Conservation (phyloP, 2,888 invertebrate genomes). For the Sericinus montela region DNA sequence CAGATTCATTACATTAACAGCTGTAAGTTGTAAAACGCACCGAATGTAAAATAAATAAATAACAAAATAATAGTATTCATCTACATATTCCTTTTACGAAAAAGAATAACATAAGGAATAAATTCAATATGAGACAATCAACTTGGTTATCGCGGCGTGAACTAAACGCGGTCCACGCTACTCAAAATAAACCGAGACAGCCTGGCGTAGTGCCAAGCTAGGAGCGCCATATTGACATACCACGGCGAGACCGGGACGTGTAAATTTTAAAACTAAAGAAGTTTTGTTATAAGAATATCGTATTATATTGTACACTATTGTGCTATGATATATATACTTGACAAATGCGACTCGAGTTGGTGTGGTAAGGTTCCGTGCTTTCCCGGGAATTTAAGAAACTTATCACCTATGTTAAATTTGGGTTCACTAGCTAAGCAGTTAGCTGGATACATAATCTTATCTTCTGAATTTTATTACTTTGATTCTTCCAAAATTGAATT, state of each 20-base stretch:
- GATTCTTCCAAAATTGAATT: too few relatives aligned
- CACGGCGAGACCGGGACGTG: conserved; percentile 8
- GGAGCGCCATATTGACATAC: conserved; percentile 26
- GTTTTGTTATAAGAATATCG: conserved; percentile 8
- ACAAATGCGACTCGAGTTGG: too few relatives aligned
- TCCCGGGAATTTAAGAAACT: too few relatives aligned
- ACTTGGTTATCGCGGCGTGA: conserved; percentile 57
- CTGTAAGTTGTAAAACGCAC: not conserved
- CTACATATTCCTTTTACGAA: not conserved
- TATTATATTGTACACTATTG: not conserved
- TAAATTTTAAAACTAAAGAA: conserved; percentile 14
- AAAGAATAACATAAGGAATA: conserved; percentile 15
- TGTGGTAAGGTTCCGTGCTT: too few relatives aligned
- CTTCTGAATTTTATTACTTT: too few relatives aligned
- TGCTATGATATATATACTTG: too few relatives aligned
- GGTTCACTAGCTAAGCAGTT: too few relatives aligned
- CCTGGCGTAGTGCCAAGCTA: conserved; percentile 37
- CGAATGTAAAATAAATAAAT: not conserved
- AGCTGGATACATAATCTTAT: too few relatives aligned
- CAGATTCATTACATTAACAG: not conserved
- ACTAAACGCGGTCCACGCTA: conserved; percentile 40
- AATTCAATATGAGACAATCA: conserved; percentile 36
- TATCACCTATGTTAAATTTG: too few relatives aligned
- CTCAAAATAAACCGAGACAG: conserved; percentile 45
- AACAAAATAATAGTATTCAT: not conserved